These are phyloP conservation scores for Nicator chloris DNA, from an alignment of 2,113 vertebrate species.

Conservation along the genomic window DNA sequence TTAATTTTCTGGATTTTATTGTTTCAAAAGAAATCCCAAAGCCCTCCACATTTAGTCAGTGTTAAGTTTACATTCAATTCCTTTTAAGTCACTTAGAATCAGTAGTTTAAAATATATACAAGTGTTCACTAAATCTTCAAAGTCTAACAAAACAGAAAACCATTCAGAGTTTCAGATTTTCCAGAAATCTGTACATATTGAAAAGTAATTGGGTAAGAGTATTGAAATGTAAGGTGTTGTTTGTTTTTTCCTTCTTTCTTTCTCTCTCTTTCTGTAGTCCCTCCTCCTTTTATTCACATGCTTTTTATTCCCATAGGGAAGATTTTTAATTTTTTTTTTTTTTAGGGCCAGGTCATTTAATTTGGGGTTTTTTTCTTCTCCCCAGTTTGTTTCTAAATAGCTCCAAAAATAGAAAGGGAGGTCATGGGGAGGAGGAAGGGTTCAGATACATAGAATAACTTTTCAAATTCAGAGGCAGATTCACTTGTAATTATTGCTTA, in stretches of 20 bases:
- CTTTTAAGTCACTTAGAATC: slow-evolving; percentile 27
- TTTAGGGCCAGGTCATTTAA: not conserved
- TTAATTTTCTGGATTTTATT: slow-evolving; percentile 26
- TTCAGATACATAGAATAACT: not conserved
- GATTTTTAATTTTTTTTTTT: not conserved
- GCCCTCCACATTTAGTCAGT: not conserved
- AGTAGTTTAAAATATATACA: slow-evolving; percentile 51
- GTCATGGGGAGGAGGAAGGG: not conserved
- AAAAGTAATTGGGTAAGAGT: not conserved
- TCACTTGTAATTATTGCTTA: slow-evolving; percentile 8
- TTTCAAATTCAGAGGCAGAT: not conserved
- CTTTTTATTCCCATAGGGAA: not conserved
- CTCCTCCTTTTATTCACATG: not conserved
- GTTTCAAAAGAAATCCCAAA: not conserved
- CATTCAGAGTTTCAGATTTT: not conserved
- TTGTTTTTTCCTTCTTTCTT: not conserved
- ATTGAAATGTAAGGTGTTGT: not conserved
- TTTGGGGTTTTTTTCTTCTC: not conserved
- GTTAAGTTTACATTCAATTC: slow-evolving; percentile 31
- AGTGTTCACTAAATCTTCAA: not conserved
- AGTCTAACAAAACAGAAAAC: not conserved
- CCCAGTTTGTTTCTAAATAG: not conserved
- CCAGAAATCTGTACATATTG: not conserved
- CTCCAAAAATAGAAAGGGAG: not conserved
- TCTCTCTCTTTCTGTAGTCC: not conserved